These are phyloP conservation scores for Matsumurasca onukii DNA, from an alignment of 1,140 invertebrate genomes.

Conservation along the genomic window DNA sequence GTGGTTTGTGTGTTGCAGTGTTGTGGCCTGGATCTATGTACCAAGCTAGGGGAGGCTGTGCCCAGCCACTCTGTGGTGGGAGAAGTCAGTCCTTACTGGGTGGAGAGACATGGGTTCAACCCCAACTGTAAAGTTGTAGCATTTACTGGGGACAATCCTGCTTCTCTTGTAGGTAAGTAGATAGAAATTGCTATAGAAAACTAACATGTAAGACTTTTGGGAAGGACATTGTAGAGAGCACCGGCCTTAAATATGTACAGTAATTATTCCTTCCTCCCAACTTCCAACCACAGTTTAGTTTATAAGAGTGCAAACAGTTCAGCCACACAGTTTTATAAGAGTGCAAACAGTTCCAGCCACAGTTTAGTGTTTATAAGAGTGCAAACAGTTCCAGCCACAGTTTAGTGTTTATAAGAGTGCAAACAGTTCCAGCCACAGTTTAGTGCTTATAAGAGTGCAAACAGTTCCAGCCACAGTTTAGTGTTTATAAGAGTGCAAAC, in stretches of 20 bases:
- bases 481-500: too few relatives aligned
- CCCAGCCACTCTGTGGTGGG: constrained; percentile 69
- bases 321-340: too few relatives aligned
- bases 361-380: too few relatives aligned
- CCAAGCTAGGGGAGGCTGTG: constrained; percentile 72
- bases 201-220: not conserved
- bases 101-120: constrained; percentile 35
- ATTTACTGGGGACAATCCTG: constrained; percentile 94
- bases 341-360: too few relatives aligned
- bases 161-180: constrained; percentile 71
- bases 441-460: too few relatives aligned
- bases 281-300: too few relatives aligned
- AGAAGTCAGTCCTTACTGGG: constrained; percentile 56
- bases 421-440: too few relatives aligned
- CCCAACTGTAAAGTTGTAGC: constrained; percentile 63
- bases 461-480: too few relatives aligned
- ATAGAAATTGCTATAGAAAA: constrained; percentile 1
- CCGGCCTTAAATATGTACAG: too few relatives aligned
- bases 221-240: constrained; percentile 25
- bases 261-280: constrained; percentile 27
- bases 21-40: constrained; percentile 62
- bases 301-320: too few relatives aligned
- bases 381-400: too few relatives aligned
- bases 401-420: too few relatives aligned
- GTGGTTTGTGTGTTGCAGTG: constrained; percentile 36